Conservation (phyloP, 2,888 invertebrate species). For the Meteorus cinctellus region DNA sequence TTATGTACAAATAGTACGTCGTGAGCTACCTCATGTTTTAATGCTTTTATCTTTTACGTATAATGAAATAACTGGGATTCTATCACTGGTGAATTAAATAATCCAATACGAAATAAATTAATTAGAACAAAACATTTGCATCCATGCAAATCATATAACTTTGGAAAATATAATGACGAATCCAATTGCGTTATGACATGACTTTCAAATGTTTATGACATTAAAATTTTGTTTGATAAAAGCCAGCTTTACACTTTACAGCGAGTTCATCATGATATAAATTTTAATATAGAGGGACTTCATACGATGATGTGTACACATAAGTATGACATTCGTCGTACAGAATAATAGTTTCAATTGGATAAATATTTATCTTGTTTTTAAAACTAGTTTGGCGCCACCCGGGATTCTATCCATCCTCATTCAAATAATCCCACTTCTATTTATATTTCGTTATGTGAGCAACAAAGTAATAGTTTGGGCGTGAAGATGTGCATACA, state of each 20-base stretch:
- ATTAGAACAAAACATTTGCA: not conserved
- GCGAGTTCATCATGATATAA: not conserved
- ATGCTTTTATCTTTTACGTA: not conserved
- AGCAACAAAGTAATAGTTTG: slow-evolving; percentile 54
- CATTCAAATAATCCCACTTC: slow-evolving; percentile 26
- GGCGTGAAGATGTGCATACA: slow-evolving; percentile 50
- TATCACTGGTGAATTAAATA: not conserved
- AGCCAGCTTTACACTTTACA: not conserved
- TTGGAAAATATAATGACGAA: not conserved
- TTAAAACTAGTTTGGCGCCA: slow-evolving; percentile 54
- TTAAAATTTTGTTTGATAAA: not conserved
- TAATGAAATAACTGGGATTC: not conserved
- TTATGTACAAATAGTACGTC: slow-evolving; percentile 12
- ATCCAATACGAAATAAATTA: not conserved
- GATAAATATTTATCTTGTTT: slow-evolving; percentile 51
- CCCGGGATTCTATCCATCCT: slow-evolving; percentile 6
- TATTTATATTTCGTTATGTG: slow-evolving; percentile 55
- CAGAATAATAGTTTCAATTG: slow-evolving; percentile 44
- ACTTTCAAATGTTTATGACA: not conserved
- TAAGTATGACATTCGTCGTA: not conserved
- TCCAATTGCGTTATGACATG: not conserved
- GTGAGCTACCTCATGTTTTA: not conserved
- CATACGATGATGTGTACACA: not conserved
- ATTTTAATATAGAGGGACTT: not conserved
- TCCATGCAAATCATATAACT: not conserved